These are phyloP conservation scores for Lepilemur ruficaudatus DNA, from an alignment of 2,797 vertebrate species.

Conservation along the genomic window DNA sequence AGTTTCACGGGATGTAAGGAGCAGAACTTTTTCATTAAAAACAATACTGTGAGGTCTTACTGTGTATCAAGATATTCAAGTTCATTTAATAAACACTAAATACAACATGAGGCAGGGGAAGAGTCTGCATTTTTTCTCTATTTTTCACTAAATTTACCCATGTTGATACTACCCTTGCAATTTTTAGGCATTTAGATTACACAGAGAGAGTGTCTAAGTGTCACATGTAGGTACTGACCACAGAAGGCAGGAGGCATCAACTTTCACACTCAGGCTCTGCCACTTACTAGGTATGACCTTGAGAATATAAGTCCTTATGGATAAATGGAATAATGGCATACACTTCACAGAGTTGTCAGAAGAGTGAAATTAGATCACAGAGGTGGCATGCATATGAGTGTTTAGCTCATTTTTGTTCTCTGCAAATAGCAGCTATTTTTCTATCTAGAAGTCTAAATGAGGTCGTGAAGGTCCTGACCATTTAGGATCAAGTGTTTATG, in stretches of 20 bases:
- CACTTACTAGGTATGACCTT: neutral
- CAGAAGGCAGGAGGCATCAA: neutral
- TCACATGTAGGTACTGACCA: neutral
- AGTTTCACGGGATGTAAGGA: neutral
- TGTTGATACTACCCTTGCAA: neutral
- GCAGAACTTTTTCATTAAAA: neutral
- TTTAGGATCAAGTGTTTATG: neutral
- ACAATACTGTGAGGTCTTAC: neutral
- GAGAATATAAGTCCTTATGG: neutral
- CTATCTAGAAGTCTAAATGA: neutral
- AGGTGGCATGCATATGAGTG: neutral
- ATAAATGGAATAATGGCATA: neutral
- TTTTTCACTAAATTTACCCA: neutral
- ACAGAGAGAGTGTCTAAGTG: neutral
- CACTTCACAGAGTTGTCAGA: neutral
- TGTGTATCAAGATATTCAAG: neutral
- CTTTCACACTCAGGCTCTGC: neutral
- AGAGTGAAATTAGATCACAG: neutral
- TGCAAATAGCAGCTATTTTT: neutral
- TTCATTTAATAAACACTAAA: neutral
- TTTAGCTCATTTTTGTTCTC: neutral
- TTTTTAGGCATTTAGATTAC: neutral
- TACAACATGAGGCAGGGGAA: neutral
- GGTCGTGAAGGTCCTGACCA: neutral
- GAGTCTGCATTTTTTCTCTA: neutral